A percentile compares a stretch with the other conserved stretches of the same genome.
Conservation (phyloP, 2,888 invertebrate species). For the Polia nebulosa region DNA sequence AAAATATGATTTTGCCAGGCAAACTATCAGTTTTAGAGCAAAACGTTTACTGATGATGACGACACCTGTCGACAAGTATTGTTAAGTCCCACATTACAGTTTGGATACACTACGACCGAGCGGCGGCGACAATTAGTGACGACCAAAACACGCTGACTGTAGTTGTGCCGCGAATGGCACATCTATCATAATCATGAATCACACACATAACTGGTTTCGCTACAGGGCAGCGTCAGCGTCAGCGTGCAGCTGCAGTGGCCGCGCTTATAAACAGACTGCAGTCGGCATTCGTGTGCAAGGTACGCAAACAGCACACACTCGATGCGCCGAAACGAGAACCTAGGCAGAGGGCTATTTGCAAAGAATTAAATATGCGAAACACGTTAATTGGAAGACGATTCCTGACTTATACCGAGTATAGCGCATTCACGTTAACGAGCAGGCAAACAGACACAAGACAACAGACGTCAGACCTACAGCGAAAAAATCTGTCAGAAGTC, state of each 20-base stretch:
- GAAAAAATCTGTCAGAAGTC: not conserved
- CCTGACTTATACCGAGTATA: not conserved
- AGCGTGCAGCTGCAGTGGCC: too few relatives aligned
- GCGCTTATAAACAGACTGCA: not conserved
- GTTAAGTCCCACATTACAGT: too few relatives aligned
- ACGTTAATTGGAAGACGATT: not conserved
- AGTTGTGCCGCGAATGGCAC: not conserved
- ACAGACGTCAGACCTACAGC: not conserved
- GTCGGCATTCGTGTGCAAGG: conserved; percentile 1
- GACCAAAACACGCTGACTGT: not conserved
- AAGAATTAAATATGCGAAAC: not conserved
- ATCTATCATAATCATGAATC: conserved; percentile 21
- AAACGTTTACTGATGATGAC: too few relatives aligned
- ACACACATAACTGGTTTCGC: conserved; percentile 42
- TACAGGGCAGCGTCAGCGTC: not conserved
- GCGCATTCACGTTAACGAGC: not conserved
- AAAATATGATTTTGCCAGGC: too few relatives aligned
- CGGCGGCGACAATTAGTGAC: not conserved
- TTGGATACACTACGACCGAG: too few relatives aligned
- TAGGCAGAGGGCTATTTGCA: not conserved
- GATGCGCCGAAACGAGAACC: not conserved
- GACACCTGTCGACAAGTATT: too few relatives aligned
- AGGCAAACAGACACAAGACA: not conserved
- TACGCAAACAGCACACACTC: not conserved
- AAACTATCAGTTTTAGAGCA: too few relatives aligned